Evolutionary conservation across 2,113 vertebrate species (phyloP).

Genomic region (Hoplias malabaricus): DNA sequence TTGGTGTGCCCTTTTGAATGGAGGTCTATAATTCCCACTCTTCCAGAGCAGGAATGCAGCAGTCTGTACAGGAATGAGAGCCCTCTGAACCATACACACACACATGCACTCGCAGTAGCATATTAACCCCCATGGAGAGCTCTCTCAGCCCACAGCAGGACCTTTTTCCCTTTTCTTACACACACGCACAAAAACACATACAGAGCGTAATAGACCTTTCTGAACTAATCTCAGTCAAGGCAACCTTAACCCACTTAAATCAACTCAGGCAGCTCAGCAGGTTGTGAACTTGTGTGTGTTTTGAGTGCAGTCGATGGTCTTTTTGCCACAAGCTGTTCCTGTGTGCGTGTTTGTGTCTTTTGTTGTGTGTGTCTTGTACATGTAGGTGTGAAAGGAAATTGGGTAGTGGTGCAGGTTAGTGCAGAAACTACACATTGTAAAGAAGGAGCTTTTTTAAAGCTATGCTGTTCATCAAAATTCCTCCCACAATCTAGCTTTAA

Average conservation of each 20-base stretch:
- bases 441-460: slow-evolving; percentile 37
- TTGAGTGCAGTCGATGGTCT: neutral
- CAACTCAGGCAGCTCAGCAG: neutral
- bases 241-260: slow-evolving; percentile 1
- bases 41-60: slow-evolving; percentile 36
- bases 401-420: slow-evolving; percentile 21
- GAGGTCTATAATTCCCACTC: slow-evolving; percentile 8
- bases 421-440: slow-evolving; percentile 17
- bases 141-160: slow-evolving; percentile 9
- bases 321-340: neutral
- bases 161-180: neutral
- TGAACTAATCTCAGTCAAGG: slow-evolving; percentile 13
- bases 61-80: slow-evolving; percentile 32
- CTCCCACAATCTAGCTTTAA: slow-evolving; percentile 55
- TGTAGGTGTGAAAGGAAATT: slow-evolving; percentile 8
- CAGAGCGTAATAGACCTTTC: neutral
- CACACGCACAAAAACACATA: neutral
- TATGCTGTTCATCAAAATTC: slow-evolving; percentile 50
- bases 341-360: slow-evolving; percentile 27
- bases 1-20: slow-evolving; percentile 29
- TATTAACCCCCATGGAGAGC: slow-evolving; percentile 19
- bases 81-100: slow-evolving; percentile 19
- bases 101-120: neutral
- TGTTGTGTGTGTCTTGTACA: neutral
- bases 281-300: neutral